These are phyloP conservation scores for Phylloscopus trochilus DNA, from an alignment of 2,113 vertebrate species.

Conservation along the genomic window DNA sequence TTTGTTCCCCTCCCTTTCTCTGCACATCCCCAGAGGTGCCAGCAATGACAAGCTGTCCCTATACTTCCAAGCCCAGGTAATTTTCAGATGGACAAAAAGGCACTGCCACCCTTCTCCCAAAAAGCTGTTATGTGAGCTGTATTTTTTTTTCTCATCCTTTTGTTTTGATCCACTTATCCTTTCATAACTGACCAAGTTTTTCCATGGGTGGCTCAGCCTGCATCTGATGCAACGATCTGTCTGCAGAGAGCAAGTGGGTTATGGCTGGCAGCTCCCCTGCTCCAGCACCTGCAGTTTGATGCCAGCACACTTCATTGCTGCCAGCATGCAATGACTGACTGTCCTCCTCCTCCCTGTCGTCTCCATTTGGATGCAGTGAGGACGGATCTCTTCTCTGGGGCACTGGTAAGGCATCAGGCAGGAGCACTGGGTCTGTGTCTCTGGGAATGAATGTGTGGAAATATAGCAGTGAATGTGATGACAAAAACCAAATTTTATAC, in stretches of 20 bases:
- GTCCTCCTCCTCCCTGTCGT: neutral
- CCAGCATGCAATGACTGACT: constrained; percentile 65
- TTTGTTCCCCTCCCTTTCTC: neutral
- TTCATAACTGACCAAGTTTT: neutral
- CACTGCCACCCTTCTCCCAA: neutral
- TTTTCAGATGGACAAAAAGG: neutral
- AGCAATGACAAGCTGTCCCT: neutral
- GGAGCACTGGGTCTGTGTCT: constrained; percentile 39
- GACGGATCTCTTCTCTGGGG: constrained; percentile 8
- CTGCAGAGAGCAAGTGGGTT: neutral
- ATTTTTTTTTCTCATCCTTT: neutral
- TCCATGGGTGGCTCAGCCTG: neutral
- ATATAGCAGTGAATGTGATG: neutral
- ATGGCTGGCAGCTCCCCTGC: constrained; percentile 36
- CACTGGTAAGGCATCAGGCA: constrained; percentile 76
- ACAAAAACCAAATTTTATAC: neutral
- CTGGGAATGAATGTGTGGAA: neutral
- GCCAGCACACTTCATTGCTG: constrained; percentile 70
- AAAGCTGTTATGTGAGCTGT: neutral
- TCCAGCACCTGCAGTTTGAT: constrained; percentile 57
- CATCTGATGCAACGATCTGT: accelerated
- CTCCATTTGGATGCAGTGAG: constrained; percentile 63
- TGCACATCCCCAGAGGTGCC: neutral
- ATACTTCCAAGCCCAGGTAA: accelerated
- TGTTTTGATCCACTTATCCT: neutral